These are phyloP conservation scores for Synchiropus splendidus DNA, from an alignment of 2,113 vertebrate species.

Conservation along the genomic window DNA sequence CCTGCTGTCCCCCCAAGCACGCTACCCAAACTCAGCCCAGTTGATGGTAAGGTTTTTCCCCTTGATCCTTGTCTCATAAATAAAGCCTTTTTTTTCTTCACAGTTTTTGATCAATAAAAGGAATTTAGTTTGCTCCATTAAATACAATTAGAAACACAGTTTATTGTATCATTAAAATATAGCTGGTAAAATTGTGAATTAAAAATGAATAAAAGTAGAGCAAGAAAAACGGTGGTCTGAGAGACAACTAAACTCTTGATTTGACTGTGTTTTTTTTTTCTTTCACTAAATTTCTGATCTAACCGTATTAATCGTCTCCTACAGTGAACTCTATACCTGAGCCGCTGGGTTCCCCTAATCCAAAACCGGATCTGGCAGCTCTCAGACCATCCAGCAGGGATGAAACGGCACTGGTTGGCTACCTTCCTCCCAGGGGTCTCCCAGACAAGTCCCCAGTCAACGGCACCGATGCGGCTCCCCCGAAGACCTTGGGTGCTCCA, in stretches of 20 bases:
- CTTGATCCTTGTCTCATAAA: too few relatives aligned
- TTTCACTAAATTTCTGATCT: neutral
- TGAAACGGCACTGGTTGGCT: constrained; percentile 68
- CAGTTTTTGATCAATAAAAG: too few relatives aligned
- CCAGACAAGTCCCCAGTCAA: constrained; percentile 75
- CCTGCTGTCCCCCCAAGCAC: constrained; percentile 66
- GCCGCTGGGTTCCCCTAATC: constrained; percentile 66
- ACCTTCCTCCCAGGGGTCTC: constrained; percentile 61
- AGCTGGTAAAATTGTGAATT: too few relatives aligned
- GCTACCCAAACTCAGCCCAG: constrained; percentile 75
- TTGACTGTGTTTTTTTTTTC: neutral
- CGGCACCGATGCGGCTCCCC: constrained; percentile 67
- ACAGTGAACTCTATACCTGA: constrained; percentile 76
- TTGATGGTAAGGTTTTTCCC: constrained; percentile 77
- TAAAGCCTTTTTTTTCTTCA: too few relatives aligned
- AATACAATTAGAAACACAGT: too few relatives aligned
- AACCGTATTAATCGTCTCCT: too few relatives aligned
- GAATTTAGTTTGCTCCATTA: too few relatives aligned
- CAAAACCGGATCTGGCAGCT: constrained; percentile 75
- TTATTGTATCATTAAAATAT: too few relatives aligned
- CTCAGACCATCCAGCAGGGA: constrained; percentile 77
- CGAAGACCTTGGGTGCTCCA: constrained; percentile 57
- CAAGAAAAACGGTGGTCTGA: too few relatives aligned
- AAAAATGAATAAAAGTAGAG: too few relatives aligned
- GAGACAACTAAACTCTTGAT: neutral